These are phyloP conservation scores for Yponomeuta cagnagella DNA, from an alignment of 2,888 invertebrate species.

Conservation along the genomic window DNA sequence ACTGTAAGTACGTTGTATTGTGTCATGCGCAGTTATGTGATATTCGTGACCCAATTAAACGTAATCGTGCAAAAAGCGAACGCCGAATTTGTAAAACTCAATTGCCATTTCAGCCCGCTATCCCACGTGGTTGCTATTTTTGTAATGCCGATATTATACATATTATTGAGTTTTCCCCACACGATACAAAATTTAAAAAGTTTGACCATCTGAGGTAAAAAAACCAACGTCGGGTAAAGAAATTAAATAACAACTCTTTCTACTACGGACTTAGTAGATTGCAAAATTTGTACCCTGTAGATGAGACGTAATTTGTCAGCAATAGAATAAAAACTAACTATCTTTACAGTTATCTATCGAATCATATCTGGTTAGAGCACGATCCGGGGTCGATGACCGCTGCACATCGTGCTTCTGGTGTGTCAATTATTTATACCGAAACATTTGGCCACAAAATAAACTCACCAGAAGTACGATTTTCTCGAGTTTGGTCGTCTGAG, in stretches of 20 bases:
- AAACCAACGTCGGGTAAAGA: no score
- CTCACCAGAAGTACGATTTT: no score
- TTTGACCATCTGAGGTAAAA: no score
- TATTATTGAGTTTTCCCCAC: neutral
- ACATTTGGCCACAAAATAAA: slow-evolving; percentile 1
- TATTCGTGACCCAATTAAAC: slow-evolving; percentile 53
- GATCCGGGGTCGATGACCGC: slow-evolving; percentile 50
- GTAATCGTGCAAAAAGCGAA: slow-evolving; percentile 46
- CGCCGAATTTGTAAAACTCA: slow-evolving; percentile 1
- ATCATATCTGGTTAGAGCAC: slow-evolving; percentile 61
- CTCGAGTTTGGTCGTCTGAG: no score
- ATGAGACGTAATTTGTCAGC: slow-evolving; percentile 22
- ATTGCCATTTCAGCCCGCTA: neutral
- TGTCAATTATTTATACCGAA: slow-evolving; percentile 23
- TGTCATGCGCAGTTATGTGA: slow-evolving; percentile 65
- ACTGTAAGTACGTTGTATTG: slow-evolving; percentile 40
- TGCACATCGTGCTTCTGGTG: slow-evolving; percentile 48
- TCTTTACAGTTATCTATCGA: slow-evolving; percentile 70
- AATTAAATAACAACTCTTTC: no score
- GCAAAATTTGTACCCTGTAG: neutral
- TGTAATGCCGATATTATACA: neutral
- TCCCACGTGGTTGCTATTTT: neutral
- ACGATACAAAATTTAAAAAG: no score
- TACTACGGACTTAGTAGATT: no score
- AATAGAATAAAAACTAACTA: slow-evolving; percentile 48